These are phyloP conservation scores for Eilema caniola DNA, from an alignment of 2,888 invertebrate genomes.

Conservation along the genomic window DNA sequence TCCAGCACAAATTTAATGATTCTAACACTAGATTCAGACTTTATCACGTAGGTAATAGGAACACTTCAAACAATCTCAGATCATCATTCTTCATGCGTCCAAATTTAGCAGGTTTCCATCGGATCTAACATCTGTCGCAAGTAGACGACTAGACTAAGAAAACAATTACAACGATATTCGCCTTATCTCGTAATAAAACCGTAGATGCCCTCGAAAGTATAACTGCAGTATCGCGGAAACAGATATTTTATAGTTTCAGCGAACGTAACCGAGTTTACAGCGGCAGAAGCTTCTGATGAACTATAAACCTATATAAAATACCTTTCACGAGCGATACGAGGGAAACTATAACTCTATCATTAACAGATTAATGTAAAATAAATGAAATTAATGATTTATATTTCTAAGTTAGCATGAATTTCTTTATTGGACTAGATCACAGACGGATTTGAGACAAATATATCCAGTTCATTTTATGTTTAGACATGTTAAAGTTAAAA, in stretches of 20 bases:
- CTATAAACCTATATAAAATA: slow-evolving; percentile 76
- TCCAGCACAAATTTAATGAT: not conserved
- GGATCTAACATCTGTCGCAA: not conserved
- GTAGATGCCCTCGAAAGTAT: slow-evolving; percentile 32
- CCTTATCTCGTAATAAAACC: slow-evolving; percentile 19
- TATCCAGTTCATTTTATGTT: not conserved
- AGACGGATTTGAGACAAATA: not conserved
- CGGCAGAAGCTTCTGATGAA: slow-evolving; percentile 69
- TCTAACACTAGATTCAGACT: no score
- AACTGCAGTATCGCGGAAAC: slow-evolving; percentile 58
- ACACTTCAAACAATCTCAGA: no score
- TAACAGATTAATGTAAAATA: slow-evolving; percentile 17
- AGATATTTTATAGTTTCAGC: slow-evolving; percentile 65
- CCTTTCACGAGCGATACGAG: slow-evolving; percentile 51
- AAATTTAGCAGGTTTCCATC: not conserved
- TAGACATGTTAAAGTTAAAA: not conserved
- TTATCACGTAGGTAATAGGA: no score
- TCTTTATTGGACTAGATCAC: not conserved
- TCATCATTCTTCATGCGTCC: not conserved
- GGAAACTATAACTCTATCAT: slow-evolving; percentile 39
- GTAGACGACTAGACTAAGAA: not conserved
- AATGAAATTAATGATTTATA: not conserved
- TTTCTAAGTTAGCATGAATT: not conserved
- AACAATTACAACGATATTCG: not conserved
- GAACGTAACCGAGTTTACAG: slow-evolving; percentile 57